Percentiles rank a stretch among this genome's conserved stretches.
Evolutionary conservation across 2,797 vertebrate species (phyloP).

Genomic region (Crocodylus rhombifer): DNA sequence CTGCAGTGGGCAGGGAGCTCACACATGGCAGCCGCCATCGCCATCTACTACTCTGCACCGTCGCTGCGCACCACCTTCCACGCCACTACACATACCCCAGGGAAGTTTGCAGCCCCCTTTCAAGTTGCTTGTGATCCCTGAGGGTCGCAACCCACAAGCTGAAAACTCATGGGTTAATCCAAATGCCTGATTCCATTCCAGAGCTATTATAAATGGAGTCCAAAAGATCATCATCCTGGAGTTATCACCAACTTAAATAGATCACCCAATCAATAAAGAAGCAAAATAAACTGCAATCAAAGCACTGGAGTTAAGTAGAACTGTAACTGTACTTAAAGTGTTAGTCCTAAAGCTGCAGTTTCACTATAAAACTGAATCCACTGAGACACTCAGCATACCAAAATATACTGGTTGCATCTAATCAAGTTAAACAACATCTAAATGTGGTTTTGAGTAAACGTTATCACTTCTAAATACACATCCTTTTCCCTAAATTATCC

Average conservation of each 20-base stretch:
- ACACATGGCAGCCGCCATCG: no score
- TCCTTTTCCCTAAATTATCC: neutral
- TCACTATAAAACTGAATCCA: neutral
- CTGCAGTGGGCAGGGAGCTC: no score
- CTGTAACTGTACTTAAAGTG: neutral
- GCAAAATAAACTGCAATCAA: neutral
- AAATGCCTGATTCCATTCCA: neutral
- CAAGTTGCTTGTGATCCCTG: no score
- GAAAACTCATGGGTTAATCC: neutral
- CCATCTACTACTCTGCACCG: no score
- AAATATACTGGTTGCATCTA: no score
- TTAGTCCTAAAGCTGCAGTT: neutral
- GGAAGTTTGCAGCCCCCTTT: no score
- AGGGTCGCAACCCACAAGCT: no score
- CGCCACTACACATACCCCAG: no score
- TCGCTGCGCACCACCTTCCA: no score
- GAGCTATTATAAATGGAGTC: neutral
- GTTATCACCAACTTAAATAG: neutral
- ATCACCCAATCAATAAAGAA: neutral
- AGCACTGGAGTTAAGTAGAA: neutral
- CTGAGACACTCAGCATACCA: neutral
- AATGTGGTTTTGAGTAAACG: neutral
- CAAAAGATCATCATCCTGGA: neutral
- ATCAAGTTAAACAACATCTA: no score
- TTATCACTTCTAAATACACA: neutral